phyloP scores from a whole-genome alignment of 2,888 invertebrate species.

The Lomographa bimaculata region DNA sequence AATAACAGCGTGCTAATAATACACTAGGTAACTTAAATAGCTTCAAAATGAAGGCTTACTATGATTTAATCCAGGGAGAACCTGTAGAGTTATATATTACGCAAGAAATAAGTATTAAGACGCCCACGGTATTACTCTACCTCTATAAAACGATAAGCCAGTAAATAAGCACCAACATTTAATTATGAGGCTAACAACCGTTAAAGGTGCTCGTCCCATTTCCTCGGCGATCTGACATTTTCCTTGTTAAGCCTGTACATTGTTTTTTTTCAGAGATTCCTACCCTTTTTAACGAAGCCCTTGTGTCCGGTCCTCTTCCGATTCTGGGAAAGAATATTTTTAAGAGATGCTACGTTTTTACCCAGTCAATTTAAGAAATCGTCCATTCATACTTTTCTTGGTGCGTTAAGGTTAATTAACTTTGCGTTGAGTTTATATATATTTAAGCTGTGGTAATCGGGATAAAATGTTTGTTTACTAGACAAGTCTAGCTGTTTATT shows the following conservation, averaged over 20 bases:
- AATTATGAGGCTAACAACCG: constrained; percentile 31
- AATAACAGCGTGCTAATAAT: too few species aligned
- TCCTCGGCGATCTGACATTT: constrained; percentile 30
- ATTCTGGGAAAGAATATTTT: constrained; percentile 18
- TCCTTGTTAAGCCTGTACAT: constrained; percentile 34
- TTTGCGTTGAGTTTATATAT: too few species aligned
- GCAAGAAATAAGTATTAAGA: too few species aligned
- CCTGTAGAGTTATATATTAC: too few species aligned
- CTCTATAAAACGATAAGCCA: constrained; percentile 20
- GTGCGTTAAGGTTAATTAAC: too few species aligned
- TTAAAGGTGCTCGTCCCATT: constrained; percentile 29
- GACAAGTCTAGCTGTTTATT: too few species aligned
- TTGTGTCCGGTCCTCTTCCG: constrained; percentile 28
- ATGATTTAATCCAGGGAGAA: too few species aligned
- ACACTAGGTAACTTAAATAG: too few species aligned
- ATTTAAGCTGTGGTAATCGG: too few species aligned
- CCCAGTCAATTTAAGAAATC: constrained; percentile 4
- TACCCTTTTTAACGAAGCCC: constrained; percentile 36
- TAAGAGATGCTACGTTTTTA: constrained; percentile 7
- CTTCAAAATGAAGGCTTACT: too few species aligned
- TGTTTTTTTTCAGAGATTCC: constrained; percentile 30
- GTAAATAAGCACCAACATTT: constrained; percentile 31
- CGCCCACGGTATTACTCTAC: constrained; percentile 2
- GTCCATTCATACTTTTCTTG: background rate
- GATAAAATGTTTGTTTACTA: too few species aligned